These are phyloP conservation scores for Whitmania pigra DNA, from an alignment of 1,140 invertebrate genomes.

Conservation along the genomic window DNA sequence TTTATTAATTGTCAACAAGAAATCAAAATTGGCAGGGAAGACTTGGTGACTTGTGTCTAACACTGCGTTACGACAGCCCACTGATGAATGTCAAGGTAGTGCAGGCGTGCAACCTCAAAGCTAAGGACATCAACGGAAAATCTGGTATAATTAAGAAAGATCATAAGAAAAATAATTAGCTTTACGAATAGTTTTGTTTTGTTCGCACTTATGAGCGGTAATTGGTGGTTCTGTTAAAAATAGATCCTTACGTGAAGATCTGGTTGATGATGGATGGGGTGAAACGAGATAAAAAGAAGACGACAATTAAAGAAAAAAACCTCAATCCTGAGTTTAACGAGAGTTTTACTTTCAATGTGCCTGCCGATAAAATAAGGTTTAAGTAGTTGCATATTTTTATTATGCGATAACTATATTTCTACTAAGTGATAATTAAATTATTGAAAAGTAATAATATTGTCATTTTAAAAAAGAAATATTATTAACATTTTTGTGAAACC, in stretches of 20 bases:
- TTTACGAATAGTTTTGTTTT: background rate
- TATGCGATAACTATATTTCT: too few relatives aligned
- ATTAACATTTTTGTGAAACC: too few relatives aligned
- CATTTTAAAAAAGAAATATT: too few relatives aligned
- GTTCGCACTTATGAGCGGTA: background rate
- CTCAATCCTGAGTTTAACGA: constrained; percentile 53
- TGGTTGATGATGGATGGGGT: constrained; percentile 46
- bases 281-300: constrained; percentile 50
- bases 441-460: too few relatives aligned
- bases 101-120: constrained; percentile 11
- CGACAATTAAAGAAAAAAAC: constrained; percentile 46
- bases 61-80: constrained; percentile 65
- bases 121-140: constrained; percentile 5
- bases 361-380: constrained; percentile 49
- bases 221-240: constrained; percentile 18
- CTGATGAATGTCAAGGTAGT: constrained; percentile 52
- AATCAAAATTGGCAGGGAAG: constrained; percentile 32
- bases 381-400: too few relatives aligned
- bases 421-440: too few relatives aligned
- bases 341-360: constrained; percentile 49
- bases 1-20: too few relatives aligned
- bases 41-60: constrained; percentile 60
- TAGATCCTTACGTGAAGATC: constrained; percentile 53
- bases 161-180: too few relatives aligned
- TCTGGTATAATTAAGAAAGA: background rate